These are phyloP conservation scores for Phalanger gymnotis DNA, from an alignment of 2,797 vertebrate genomes.

Conservation along the genomic window DNA sequence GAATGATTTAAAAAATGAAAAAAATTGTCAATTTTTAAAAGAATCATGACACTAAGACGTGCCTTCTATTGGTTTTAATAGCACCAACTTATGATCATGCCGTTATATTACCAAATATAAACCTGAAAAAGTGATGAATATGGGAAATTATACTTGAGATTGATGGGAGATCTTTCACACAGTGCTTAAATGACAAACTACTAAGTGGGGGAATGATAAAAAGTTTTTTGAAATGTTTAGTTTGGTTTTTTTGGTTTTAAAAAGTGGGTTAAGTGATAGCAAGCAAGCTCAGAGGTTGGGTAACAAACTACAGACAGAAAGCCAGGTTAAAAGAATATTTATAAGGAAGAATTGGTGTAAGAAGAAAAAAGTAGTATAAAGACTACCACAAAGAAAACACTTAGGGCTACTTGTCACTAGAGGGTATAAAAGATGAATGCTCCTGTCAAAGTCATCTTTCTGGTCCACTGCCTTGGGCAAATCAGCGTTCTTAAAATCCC, in stretches of 20 bases:
- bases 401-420: neutral
- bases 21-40: neutral
- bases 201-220: neutral
- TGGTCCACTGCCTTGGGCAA: neutral
- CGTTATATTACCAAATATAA: neutral
- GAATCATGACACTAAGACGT: neutral
- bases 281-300: neutral
- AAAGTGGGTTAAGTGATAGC: neutral
- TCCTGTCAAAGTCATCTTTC: neutral
- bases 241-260: neutral
- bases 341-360: neutral
- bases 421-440: neutral
- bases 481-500: neutral
- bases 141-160: neutral
- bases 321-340: neutral
- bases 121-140: neutral
- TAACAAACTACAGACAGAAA: neutral
- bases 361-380: neutral
- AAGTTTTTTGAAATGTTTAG: neutral
- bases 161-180: neutral
- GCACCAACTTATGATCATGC: neutral
- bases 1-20: slow-evolving; percentile 4
- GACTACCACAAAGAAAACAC: neutral
- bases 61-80: neutral
- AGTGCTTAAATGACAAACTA: neutral